A percentile compares a stretch with the other conserved stretches of the same genome.
These are phyloP conservation scores for Melitaea athalia DNA, from an alignment of 2,888 invertebrate genomes.

Conservation along the genomic window DNA sequence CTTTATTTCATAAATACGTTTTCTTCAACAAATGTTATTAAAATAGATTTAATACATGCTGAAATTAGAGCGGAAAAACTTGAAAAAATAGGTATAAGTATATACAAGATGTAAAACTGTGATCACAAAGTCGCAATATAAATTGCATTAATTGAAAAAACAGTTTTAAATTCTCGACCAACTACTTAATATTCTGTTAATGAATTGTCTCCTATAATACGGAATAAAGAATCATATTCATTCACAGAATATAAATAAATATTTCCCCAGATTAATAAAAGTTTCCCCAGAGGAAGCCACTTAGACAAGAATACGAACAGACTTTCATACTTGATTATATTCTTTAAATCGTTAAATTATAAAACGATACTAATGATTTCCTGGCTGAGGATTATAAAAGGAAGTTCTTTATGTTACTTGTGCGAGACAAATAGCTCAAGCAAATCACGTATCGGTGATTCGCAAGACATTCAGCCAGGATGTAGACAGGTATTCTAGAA, in stretches of 20 bases:
- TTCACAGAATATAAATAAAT: constrained; percentile 6
- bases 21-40: too few species aligned
- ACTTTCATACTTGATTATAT: constrained; percentile 36
- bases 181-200: constrained; percentile 13
- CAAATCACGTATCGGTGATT: constrained; percentile 47
- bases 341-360: constrained; percentile 44
- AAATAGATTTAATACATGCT: too few species aligned
- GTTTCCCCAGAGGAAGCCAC: constrained; percentile 14
- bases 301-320: constrained; percentile 10
- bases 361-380: constrained; percentile 53
- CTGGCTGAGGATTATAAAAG: constrained; percentile 47
- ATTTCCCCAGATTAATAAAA: neutral
- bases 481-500: constrained; percentile 15
- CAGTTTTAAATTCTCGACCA: neutral
- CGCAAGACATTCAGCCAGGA: constrained; percentile 25
- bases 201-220: constrained; percentile 5
- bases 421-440: constrained; percentile 46
- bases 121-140: neutral
- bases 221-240: neutral
- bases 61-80: too few species aligned
- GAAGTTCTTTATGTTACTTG: constrained; percentile 43
- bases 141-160: neutral
- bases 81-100: neutral
- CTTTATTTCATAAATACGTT: too few species aligned
- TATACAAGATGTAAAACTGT: neutral